Evolutionary conservation across 2,797 vertebrate species (phyloP).

Genomic region (Neostethus bicornis): DNA sequence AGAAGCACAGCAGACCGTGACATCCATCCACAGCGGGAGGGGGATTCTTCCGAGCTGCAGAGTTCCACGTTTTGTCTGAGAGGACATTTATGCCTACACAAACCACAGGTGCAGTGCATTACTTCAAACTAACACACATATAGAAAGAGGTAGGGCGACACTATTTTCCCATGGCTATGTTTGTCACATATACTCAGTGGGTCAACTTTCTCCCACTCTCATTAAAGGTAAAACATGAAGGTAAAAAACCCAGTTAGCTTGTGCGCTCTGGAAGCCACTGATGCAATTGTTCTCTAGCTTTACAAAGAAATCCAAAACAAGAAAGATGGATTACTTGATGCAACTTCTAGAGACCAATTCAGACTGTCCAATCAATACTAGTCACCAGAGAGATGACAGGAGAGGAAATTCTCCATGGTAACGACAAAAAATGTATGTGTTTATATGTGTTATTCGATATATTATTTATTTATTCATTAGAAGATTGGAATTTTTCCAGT

Average conservation of each 20-base stretch:
- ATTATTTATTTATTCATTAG: not conserved
- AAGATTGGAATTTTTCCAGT: not conserved
- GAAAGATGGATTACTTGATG: conserved; percentile 82
- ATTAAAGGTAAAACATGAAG: conserved; percentile 61
- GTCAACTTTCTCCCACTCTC: conserved; percentile 62
- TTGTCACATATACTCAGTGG: conserved; percentile 62
- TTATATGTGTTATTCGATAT: not conserved
- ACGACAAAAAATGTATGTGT: conserved; percentile 22
- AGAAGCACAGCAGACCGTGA: conserved; percentile 67
- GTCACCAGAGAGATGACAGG: conserved; percentile 77
- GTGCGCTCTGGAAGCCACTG: conserved; percentile 55
- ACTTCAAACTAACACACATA: conserved; percentile 17
- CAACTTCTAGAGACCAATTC: conserved; percentile 79
- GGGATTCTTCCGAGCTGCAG: conserved; percentile 53
- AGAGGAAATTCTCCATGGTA: conserved; percentile 67
- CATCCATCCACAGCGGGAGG: conserved; percentile 57
- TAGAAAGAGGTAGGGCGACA: conserved; percentile 32
- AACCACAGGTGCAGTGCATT: conserved; percentile 68
- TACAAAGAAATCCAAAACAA: conserved; percentile 73
- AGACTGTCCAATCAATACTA: conserved; percentile 81
- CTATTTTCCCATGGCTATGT: conserved; percentile 40
- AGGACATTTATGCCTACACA: conserved; percentile 64
- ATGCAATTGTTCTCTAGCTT: conserved; percentile 57
- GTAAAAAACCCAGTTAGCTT: conserved; percentile 46
- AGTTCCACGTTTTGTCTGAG: conserved; percentile 69